Conservation (phyloP, 1,140 invertebrate genomes). For the Papilio glaucus region DNA sequence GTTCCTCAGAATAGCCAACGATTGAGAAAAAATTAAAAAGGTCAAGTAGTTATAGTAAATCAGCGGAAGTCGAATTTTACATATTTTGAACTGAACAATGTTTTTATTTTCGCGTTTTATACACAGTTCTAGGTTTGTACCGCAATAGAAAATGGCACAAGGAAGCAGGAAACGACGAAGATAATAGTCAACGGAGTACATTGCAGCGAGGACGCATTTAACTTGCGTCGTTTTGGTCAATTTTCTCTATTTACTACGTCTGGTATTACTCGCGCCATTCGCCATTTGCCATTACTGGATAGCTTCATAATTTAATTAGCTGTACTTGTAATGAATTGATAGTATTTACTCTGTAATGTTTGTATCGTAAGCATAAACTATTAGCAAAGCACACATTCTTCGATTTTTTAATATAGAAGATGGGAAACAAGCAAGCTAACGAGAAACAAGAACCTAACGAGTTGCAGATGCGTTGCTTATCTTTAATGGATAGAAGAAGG, state of each 20-base stretch:
- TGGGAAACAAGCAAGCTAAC: too few species aligned
- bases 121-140: constrained; percentile 4
- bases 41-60: too few species aligned
- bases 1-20: too few species aligned
- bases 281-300: constrained; percentile 28
- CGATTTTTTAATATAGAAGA: too few species aligned
- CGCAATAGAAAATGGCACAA: constrained; percentile 29
- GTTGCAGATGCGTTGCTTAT: too few species aligned
- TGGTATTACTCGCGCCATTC: constrained; percentile 11
- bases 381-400: too few species aligned
- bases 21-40: too few species aligned
- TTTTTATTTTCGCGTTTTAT: constrained; percentile 4
- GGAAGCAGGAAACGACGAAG: constrained; percentile 34
- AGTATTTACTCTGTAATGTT: neutral
- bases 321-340: constrained; percentile 24
- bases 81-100: too few species aligned
- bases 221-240: constrained; percentile 36
- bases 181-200: constrained; percentile 26
- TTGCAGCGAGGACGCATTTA: constrained; percentile 27
- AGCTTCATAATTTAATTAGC: constrained; percentile 28
- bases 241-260: constrained; percentile 36
- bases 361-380: neutral
- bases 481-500: too few species aligned
- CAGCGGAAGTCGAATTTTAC: too few species aligned
- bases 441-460: too few species aligned